Conservation (phyloP, 2,797 vertebrate genomes). For the Lepilemur septentrionalis region DNA sequence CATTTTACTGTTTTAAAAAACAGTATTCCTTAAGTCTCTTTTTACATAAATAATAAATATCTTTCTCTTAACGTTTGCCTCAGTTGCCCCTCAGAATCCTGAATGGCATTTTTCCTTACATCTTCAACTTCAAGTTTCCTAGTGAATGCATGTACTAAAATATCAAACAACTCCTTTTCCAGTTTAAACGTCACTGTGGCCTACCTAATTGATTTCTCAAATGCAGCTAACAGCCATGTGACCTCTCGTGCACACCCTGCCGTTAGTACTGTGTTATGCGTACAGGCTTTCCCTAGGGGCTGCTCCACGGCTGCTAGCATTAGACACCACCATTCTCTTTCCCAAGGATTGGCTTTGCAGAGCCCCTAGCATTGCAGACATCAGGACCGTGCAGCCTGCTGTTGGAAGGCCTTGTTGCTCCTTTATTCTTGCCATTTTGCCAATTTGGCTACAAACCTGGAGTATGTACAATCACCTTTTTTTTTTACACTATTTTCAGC, state of each 20-base stretch:
- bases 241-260: constrained; percentile 46
- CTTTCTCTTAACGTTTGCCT: not conserved
- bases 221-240: constrained; percentile 28
- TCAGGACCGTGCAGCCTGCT: not conserved
- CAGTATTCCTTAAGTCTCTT: not conserved
- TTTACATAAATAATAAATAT: not conserved
- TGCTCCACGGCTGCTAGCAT: not conserved
- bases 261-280: constrained; percentile 49
- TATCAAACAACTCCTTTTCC: constrained; percentile 43
- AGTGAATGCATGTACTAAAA: constrained; percentile 36
- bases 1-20: not conserved
- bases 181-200: constrained; percentile 38
- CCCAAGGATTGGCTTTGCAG: not conserved
- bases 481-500: not conserved
- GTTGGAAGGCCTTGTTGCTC: not conserved
- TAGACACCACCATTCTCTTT: not conserved
- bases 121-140: constrained; percentile 33
- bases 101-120: not conserved
- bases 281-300: not conserved
- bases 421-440: not conserved
- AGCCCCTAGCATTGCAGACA: not conserved
- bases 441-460: not conserved
- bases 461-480: not conserved
- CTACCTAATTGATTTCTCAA: constrained; percentile 70
- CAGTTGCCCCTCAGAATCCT: not conserved